Base-by-base conservation (phyloP, 2,888 invertebrate species). In the Stictocephala bisonia region DNA sequence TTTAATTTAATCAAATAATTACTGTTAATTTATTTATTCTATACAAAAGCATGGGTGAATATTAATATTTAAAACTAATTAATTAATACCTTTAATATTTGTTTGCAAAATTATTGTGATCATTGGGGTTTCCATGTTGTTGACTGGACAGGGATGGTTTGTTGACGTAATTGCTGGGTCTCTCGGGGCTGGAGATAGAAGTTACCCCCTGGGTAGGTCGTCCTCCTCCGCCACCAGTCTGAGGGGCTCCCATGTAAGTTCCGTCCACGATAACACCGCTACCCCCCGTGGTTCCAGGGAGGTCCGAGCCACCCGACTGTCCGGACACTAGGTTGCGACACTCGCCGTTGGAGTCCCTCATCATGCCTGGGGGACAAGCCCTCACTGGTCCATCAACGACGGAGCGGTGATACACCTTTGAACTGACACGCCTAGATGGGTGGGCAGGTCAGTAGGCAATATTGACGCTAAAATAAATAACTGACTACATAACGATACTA, bases 311-410 rank as follows among this genome's bases (percentile, higher is more conserved):
- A 2, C 56, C 56, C 26, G n/a, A n/a, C n/a, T n/a, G n/a, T n/a
- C n/a, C n/a, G n/a, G n/a, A n/a, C n/a, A 56, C 56, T 9, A 56
- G 29, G 3, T 2, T 18, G 3, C 56, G 56, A 24, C 56, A 56
- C n/a, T 56, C 56, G 29, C 56, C 56, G 29, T 31, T 31, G 2
- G 56, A 31, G 56, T 29, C 56, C 29, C 56, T 56, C 56, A 56
- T 56, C 56, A 56, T 56, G 27, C 56, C 56, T 4, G 27, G 1
- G 15, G 56, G 56, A 15, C 56, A 56, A 3, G 13, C 29, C 29
- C 27, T 3, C n/a, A 29, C 27, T 1, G 56, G 56, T 7, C 56
- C 18, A 9, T 26, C 56, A 27, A 56, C 56, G 29, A 56, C 15
- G 29, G 18, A 18, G 1, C 56, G 27, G 29, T 15, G 15, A 3